Evolutionary conservation across 2,888 invertebrate genomes (phyloP).

Genomic region (Octonoba sinensis): DNA sequence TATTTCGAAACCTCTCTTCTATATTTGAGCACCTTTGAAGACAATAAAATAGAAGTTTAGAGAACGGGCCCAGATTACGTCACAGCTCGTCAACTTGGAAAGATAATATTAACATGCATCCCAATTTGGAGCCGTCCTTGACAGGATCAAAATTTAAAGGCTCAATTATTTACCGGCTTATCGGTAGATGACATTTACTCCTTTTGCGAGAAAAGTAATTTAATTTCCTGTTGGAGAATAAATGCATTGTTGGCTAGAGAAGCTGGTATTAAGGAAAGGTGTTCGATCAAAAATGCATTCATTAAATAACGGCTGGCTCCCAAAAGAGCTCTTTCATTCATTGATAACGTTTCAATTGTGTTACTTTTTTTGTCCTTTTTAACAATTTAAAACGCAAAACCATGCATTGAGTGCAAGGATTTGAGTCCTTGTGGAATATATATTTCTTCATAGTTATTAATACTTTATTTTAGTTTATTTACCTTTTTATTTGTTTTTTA

Average conservation of each 20-base stretch:
- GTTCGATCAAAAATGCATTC: conserved; percentile 36
- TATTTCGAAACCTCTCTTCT: no score
- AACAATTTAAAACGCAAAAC: no score
- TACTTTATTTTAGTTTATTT: no score
- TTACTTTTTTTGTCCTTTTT: no score
- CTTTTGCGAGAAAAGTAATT: conserved; percentile 41
- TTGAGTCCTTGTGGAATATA: no score
- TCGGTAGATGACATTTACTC: conserved; percentile 7
- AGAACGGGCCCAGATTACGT: conserved; percentile 5
- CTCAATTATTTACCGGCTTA: conserved; percentile 58
- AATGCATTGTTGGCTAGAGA: conserved; percentile 20
- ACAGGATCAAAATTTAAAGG: conserved; percentile 61
- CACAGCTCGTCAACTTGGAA: conserved; percentile 20
- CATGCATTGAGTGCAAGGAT: no score
- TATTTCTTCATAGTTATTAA: no score
- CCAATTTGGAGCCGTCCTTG: conserved; percentile 34
- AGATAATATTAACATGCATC: conserved; percentile 38
- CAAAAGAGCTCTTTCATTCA: no score
- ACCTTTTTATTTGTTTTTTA: no score
- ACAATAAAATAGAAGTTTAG: not conserved
- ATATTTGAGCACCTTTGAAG: no score
- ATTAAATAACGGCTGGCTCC: no score
- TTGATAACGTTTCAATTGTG: no score
- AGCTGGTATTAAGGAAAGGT: conserved; percentile 13
- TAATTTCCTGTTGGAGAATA: conserved; percentile 53